These are phyloP conservation scores for Brachypalpus laphriformis DNA, from an alignment of 2,888 invertebrate genomes.

Conservation along the genomic window DNA sequence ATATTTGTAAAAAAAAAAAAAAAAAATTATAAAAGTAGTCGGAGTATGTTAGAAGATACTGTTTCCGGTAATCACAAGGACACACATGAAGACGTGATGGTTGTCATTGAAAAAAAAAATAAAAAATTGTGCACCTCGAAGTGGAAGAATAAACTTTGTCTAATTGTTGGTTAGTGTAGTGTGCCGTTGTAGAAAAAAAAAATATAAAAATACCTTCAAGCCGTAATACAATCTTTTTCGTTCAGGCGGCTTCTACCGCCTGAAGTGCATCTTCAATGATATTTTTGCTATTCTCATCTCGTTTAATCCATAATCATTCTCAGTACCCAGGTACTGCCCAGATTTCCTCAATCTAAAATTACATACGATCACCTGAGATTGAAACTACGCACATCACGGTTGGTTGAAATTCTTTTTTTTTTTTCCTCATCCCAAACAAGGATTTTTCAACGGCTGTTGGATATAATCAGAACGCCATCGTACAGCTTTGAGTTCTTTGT, in stretches of 20 bases:
- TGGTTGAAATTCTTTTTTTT: conserved; percentile 36
- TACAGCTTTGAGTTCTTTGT: conserved; percentile 63
- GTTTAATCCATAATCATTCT: conserved; percentile 48
- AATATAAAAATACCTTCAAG: not conserved
- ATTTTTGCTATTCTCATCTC: conserved; percentile 38
- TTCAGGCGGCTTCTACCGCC: conserved; percentile 16
- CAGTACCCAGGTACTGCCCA: conserved; percentile 38
- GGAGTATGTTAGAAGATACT: not conserved
- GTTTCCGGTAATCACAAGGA: not conserved
- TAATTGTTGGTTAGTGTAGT: conserved; percentile 6
- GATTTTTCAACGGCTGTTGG: conserved; percentile 52
- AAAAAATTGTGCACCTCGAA: not conserved
- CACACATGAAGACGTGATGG: not conserved
- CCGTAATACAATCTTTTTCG: conserved; percentile 52
- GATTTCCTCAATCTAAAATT: conserved; percentile 71
- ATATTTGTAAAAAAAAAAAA: no score
- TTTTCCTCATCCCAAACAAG: conserved; percentile 47
- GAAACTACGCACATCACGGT: conserved; percentile 65
- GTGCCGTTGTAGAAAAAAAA: conserved; percentile 23
- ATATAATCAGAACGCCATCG: conserved; percentile 48
- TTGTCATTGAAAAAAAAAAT: not conserved
- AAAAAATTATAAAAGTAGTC: no score
- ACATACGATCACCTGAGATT: conserved; percentile 72
- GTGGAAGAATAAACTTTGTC: not conserved
- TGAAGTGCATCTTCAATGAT: conserved; percentile 41